phyloP scores from a whole-genome alignment of 2,113 vertebrate species.

The Typhlomys cinereus region DNA sequence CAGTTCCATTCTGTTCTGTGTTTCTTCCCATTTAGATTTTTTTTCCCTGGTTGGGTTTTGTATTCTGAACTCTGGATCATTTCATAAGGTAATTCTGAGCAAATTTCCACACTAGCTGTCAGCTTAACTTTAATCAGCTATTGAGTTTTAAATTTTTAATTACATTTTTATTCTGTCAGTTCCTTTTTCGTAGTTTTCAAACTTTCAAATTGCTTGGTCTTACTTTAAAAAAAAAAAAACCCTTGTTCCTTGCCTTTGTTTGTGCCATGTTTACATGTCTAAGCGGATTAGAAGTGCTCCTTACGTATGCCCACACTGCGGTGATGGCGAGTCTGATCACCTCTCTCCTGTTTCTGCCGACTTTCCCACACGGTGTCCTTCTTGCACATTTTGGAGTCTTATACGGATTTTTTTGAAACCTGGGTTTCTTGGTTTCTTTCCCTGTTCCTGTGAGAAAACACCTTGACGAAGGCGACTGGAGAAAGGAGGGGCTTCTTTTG shows the following conservation, averaged over 20 bases:
- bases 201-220: neutral
- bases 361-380: neutral
- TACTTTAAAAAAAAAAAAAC: neutral
- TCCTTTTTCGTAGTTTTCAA: neutral
- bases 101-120: neutral
- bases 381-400: neutral
- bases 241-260: neutral
- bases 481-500: too few species aligned
- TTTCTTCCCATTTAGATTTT: neutral
- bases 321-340: neutral
- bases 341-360: neutral
- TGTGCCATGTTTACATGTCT: neutral
- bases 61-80: neutral
- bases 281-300: neutral
- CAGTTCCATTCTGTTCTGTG: neutral
- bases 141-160: neutral
- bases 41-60: neutral
- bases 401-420: neutral
- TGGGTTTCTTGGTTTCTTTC: too few species aligned
- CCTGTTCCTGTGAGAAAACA: too few species aligned
- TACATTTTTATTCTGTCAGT: neutral
- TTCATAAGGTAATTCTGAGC: neutral
- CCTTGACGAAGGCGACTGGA: too few species aligned
- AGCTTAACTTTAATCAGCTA: constrained; percentile 4
- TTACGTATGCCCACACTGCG: neutral